Base-by-base conservation (phyloP, 1,140 invertebrate species). In the Dendroctonus ponderosae region DNA sequence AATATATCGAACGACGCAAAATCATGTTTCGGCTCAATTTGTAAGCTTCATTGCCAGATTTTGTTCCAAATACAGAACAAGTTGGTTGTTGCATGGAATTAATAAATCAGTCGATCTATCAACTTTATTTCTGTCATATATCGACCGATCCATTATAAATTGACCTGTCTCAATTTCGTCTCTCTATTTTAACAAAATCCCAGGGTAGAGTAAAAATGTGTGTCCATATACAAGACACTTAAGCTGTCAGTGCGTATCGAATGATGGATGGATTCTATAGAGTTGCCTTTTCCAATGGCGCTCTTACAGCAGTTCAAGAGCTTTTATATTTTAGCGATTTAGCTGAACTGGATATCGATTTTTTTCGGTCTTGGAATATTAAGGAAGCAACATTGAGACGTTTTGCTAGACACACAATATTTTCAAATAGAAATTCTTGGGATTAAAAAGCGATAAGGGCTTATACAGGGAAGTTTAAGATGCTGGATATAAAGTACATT, bases 141-240 rank as follows among this genome's bases (percentile, higher is more conserved):
- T 41, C 50, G 44, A 52, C 37, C 56, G 15, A 66, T 66, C 50
- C 57, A 66, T 66, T 60, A 60, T 66, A 63, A 63, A 63, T 12
- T 63, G 51, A 53, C 61, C 61, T 53, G 41, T 53, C 51, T 38
- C 14, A 46, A 26, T 41, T 63, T 63, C 49, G 38, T 15, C 56
- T 66, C 50, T 60, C 57, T 43, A 60, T 66, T 66, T 66, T 58
- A 51, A 40, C 44, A 50, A 64, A 64, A 46, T 56, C 39, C 50
- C 41, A 8, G 14, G 7, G 26, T 43, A 46, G 53, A 60, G 57
- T 66, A 61, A 66, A 66, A 66, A 66, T 60, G 48, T 66, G 56
- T 66, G 65, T 66, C 65, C 65, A 66, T 66, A 66, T 59, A 60
- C 65, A 42, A 60, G 65, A 66, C 65, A 66, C 65, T 66, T 66